Conservation (phyloP, 2,113 vertebrate species). For the Ceyx margarethae region DNA sequence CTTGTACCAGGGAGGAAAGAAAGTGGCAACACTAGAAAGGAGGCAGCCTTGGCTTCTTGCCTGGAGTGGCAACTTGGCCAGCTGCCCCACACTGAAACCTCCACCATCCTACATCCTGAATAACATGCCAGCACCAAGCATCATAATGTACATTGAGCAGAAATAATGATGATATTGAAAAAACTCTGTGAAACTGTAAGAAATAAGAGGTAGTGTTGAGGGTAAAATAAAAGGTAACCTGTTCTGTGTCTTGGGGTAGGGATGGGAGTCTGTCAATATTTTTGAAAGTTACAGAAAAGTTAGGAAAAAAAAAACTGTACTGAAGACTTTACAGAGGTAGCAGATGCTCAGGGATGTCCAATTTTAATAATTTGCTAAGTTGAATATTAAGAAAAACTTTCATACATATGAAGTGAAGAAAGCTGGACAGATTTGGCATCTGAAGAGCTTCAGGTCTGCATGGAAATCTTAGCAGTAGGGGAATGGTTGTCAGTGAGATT, state of each 20-base stretch:
- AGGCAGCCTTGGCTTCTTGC: slow-evolving; percentile 22
- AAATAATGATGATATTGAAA: neutral
- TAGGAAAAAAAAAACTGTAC: neutral
- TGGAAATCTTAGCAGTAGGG: neutral
- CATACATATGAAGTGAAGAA: neutral
- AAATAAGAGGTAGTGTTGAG: neutral
- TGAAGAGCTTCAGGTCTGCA: neutral
- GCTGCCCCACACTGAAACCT: neutral
- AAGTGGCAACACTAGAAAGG: slow-evolving; percentile 8
- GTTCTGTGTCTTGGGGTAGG: neutral
- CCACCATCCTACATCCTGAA: neutral
- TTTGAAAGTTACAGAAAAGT: neutral
- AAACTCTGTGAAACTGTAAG: neutral
- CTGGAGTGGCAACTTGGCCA: slow-evolving; percentile 15
- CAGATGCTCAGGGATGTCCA: neutral
- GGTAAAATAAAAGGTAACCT: neutral
- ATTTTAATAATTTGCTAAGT: neutral
- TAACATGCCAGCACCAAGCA: neutral
- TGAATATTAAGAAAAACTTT: neutral
- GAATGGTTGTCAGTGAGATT: neutral
- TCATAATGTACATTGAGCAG: neutral
- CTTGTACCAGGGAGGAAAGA: neutral
- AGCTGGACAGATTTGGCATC: neutral
- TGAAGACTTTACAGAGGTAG: neutral
- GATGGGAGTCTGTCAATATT: neutral